Base-by-base conservation (phyloP, 2,113 vertebrate species). In the Crocuta crocuta region DNA sequence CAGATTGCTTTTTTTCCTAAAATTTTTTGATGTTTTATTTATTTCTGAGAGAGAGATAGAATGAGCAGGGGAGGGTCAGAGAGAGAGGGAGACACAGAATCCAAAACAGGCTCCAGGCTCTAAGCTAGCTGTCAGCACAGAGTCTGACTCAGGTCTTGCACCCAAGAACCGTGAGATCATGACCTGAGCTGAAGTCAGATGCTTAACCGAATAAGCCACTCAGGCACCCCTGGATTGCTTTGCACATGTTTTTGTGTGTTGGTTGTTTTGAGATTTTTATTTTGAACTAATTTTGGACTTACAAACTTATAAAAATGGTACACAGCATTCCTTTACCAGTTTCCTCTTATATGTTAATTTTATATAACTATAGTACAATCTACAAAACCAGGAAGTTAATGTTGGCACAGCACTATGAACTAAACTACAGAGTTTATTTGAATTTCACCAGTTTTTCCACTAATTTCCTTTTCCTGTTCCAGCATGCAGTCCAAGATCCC, bases 271-370 rank as follows among this genome's bases (percentile, higher is more conserved):
- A 73, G 39, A 50, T 89, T 82, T 96, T 85, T 74, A 39, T 93
- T 94, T 93, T 96, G 48, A 91, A 93, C 63, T 96, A 68, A 87
- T 79, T 93, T 94, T 97, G 81, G 39, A 84, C n/a, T 74, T 88
- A 84, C 21, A 74, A 65, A n/a, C 92, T 84, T 45, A 50, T 91
- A 82, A 89, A 82, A 96, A 83, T 76, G 76, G 83, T 13, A 15
- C 15, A 43, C 7, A 43, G 45, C 70, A 2, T 92, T 92, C 31
- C 19, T 82, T 94, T 35, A 63, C 48, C 11, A 74, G 43, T 58
- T 91, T 86, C 78, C n/a, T 80, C 31, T 87, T 68, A 21, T n/a
- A 35, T 78, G 91, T 94, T 79, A 45, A 33, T 91, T 43, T 83
- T 84, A 55, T 2, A 33, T 87, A 94, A 90, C 43, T 76, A 48